Conservation (phyloP, 2,113 vertebrate species). For the Macrotis lagotis region DNA sequence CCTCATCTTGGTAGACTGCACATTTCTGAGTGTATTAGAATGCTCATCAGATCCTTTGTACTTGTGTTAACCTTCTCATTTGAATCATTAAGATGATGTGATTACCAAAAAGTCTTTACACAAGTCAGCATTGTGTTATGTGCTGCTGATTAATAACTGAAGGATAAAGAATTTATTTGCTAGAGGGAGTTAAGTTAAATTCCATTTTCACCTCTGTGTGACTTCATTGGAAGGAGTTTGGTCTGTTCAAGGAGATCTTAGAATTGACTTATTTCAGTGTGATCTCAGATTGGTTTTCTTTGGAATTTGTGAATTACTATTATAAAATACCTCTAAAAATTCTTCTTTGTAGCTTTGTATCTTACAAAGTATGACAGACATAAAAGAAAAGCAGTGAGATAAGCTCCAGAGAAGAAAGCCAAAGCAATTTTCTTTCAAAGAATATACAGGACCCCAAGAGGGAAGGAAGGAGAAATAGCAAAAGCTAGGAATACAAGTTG, state of each 20-base stretch:
- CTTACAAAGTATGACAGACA: background rate
- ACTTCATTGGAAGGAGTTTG: background rate
- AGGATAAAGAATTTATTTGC: conserved; percentile 36
- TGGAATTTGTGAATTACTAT: conserved; percentile 37
- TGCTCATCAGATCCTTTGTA: background rate
- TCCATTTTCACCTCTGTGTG: conserved; percentile 21
- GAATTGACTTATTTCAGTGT: background rate
- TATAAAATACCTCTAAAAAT: conserved; percentile 1
- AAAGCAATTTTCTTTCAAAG: conserved; percentile 37
- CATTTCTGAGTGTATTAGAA: background rate
- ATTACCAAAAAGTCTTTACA: conserved; percentile 49
- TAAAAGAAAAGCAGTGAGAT: conserved; percentile 35
- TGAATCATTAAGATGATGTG: background rate
- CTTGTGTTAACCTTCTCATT: conserved; percentile 52
- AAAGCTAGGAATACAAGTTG: conserved; percentile 6
- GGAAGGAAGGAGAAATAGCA: conserved; percentile 1
- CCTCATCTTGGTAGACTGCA: background rate
- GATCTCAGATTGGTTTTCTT: background rate
- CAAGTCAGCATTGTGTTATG: background rate
- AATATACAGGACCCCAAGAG: background rate
- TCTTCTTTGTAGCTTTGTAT: background rate
- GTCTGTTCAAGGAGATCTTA: conserved; percentile 11
- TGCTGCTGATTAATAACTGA: background rate
- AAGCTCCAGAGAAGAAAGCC: conserved; percentile 1
- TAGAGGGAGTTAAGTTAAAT: background rate